Evolutionary conservation across 53 echinoderm and acorn worm species (phyloP).

Genomic region (Zoroaster sp.): DNA sequence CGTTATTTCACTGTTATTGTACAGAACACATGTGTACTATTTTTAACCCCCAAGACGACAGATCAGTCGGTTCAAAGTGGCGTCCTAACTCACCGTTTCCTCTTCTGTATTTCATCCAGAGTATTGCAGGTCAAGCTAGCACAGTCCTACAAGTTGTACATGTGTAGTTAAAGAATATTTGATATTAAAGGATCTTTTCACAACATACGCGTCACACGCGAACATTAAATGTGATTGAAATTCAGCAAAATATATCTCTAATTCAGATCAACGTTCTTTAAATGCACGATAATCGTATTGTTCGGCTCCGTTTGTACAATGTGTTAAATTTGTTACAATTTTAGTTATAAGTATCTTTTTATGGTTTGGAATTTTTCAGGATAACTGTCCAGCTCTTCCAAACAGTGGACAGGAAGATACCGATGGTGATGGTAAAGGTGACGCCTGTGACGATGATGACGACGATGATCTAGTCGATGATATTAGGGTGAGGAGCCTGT

Average conservation of each 20-base stretch:
- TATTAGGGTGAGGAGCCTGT: neutral
- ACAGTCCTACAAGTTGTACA: no score
- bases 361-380: constrained; percentile 54
- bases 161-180: no score
- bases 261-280: no score
- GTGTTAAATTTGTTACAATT: neutral
- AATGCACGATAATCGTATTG: no score
- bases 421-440: constrained; percentile 82
- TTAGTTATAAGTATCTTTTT: neutral
- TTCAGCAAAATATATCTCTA: no score
- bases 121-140: no score
- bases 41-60: neutral
- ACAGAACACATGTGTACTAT: neutral
- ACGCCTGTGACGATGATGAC: constrained; percentile 92
- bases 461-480: constrained; percentile 76
- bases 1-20: no score
- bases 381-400: constrained; percentile 89
- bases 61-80: neutral
- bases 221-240: no score
- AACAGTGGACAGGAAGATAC: constrained; percentile 98
- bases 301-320: neutral
- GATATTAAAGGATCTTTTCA: no score
- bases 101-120: no score
- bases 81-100: neutral
- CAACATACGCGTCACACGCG: no score